Conservation (phyloP, 2,888 invertebrate genomes). For the Oscheius sp. region DNA sequence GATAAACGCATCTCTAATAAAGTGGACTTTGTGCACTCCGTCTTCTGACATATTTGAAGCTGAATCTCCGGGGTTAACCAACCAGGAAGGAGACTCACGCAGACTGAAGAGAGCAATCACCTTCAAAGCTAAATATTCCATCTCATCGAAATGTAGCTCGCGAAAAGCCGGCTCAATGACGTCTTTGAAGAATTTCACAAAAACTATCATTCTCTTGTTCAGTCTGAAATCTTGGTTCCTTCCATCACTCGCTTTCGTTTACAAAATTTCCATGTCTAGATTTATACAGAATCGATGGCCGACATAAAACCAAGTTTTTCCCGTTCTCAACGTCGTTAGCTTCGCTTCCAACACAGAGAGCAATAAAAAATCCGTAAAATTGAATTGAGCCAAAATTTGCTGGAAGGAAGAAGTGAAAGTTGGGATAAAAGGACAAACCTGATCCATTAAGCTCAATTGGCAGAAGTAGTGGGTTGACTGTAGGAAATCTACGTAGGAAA, state of each 20-base stretch:
- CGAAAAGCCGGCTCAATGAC: not conserved
- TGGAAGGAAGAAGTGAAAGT: not conserved
- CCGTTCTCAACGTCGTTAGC: no score
- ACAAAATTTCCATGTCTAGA: no score
- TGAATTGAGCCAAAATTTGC: not conserved
- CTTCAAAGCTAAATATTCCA: not conserved
- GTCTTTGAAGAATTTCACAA: not conserved
- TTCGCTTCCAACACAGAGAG: not conserved
- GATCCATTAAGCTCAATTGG: not conserved
- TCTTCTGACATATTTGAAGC: no score
- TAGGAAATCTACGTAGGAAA: not conserved
- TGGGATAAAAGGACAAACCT: not conserved
- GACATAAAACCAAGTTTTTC: no score
- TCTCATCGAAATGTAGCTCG: constrained; percentile 3
- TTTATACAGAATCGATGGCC: no score
- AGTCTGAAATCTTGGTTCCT: not conserved
- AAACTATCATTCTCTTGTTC: not conserved
- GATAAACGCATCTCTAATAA: not conserved
- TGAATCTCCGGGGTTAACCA: not conserved
- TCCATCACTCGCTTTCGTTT: not conserved
- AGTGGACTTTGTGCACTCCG: not conserved
- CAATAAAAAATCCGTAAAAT: not conserved
- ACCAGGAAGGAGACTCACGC: not conserved
- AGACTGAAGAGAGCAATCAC: not conserved
- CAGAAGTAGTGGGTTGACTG: constrained; percentile 9